phyloP scores from a whole-genome alignment of 2,113 vertebrate genomes.

The Corythaixoides concolor region DNA sequence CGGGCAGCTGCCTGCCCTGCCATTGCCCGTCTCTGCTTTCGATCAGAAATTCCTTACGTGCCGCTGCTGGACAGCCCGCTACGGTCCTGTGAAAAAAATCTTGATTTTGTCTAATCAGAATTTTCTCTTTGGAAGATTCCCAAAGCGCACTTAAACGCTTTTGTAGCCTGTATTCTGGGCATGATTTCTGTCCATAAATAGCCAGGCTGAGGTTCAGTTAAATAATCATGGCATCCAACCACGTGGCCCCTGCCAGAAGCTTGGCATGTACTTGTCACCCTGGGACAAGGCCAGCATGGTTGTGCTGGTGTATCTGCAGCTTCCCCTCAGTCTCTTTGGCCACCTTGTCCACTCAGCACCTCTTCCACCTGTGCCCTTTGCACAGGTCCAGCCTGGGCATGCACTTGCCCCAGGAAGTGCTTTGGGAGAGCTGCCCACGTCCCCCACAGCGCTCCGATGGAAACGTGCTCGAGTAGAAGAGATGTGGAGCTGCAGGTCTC shows the following conservation, averaged over 20 bases:
- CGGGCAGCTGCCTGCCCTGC: not conserved
- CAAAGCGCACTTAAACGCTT: not conserved
- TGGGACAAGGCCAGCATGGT: rapidly evolving
- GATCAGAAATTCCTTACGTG: not conserved
- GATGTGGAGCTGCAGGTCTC: not conserved
- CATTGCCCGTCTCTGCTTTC: not conserved
- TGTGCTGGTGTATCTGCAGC: not conserved
- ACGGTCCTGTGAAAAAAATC: not conserved
- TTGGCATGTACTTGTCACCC: not conserved
- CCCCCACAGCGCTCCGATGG: rapidly evolving
- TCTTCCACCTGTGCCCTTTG: not conserved
- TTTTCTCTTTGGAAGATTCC: slow-evolving; percentile 53
- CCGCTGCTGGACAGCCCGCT: rapidly evolving
- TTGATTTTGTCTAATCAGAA: slow-evolving; percentile 38
- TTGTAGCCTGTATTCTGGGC: not conserved
- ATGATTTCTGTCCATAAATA: slow-evolving; percentile 50
- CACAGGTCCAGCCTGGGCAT: not conserved
- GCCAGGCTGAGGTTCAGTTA: not conserved
- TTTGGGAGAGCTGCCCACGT: not conserved
- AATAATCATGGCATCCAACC: not conserved
- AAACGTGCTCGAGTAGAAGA: not conserved
- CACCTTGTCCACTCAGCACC: not conserved
- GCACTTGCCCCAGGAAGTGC: not conserved
- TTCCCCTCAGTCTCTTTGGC: not conserved
- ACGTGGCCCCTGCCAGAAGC: not conserved